Evolutionary conservation across 2,888 invertebrate species (phyloP).

Genomic region (Notocelia uddmanniana): DNA sequence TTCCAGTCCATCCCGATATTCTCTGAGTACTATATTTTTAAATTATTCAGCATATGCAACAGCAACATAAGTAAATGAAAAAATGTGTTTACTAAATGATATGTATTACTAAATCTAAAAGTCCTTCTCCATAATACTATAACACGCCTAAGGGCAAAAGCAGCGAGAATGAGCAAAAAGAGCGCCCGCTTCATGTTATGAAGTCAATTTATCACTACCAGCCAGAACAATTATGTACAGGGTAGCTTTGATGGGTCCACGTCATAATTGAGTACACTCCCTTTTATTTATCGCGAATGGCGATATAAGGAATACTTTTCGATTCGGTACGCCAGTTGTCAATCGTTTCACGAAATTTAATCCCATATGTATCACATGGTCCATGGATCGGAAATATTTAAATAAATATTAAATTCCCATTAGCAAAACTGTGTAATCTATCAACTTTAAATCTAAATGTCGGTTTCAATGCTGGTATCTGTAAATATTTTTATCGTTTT

Average conservation of each 20-base stretch:
- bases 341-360: background rate
- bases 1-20: background rate
- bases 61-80: too few species aligned
- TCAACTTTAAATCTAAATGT: too few species aligned
- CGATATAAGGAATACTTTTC: slow-evolving; percentile 1
- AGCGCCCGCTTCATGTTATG: slow-evolving; percentile 65
- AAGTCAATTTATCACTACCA: slow-evolving; percentile 68
- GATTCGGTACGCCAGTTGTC: background rate
- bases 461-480: too few species aligned
- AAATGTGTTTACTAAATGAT: too few species aligned
- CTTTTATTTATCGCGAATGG: slow-evolving; percentile 14
- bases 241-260: slow-evolving; percentile 60
- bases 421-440: too few species aligned
- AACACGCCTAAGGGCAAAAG: slow-evolving; percentile 57
- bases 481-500: background rate
- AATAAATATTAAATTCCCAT: too few species aligned
- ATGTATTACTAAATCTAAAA: slow-evolving; percentile 19
- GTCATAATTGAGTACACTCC: slow-evolving; percentile 25
- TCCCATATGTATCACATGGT: too few species aligned
- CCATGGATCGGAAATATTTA: too few species aligned
- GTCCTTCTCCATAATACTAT: slow-evolving; percentile 20
- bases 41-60: background rate
- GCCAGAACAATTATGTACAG: slow-evolving; percentile 64
- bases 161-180: slow-evolving; percentile 61
- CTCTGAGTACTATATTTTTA: background rate